These are phyloP conservation scores for Pocillopora grandis DNA, from an alignment of 92 coral and sea anemone species.

Conservation along the genomic window DNA sequence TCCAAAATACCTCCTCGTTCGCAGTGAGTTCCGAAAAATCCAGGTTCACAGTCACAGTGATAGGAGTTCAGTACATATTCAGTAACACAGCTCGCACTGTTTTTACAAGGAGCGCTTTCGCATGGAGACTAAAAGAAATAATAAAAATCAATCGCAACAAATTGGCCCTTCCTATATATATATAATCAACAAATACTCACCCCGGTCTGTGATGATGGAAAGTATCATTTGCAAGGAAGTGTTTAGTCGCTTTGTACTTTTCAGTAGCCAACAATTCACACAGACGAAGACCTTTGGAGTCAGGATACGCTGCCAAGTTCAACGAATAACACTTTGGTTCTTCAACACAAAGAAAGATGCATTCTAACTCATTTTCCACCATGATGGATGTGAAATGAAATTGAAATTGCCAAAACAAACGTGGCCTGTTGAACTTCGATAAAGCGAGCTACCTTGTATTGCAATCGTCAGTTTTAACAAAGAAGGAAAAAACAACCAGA, in stretches of 20 bases:
- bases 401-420: not conserved
- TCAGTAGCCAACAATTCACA: slow-evolving; percentile 29
- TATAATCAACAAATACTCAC: not conserved
- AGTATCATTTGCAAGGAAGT: not conserved
- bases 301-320: slow-evolving; percentile 24
- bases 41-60: slow-evolving; percentile 5
- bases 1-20: not conserved
- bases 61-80: not conserved
- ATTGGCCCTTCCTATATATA: not conserved
- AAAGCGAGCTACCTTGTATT: not conserved
- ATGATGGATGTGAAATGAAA: not conserved
- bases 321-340: slow-evolving; percentile 16
- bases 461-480: not conserved
- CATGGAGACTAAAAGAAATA: not conserved
- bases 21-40: not conserved
- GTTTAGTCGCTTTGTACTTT: slow-evolving; percentile 14
- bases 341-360: not conserved
- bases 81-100: too few species aligned
- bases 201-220: not conserved
- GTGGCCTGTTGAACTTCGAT: not conserved
- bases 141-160: too few species aligned
- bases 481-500: not conserved
- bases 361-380: not conserved
- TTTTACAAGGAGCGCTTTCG: too few species aligned
- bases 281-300: not conserved